Evolutionary conservation across 2,888 invertebrate species (phyloP), one percentile per base, ranked within the genome.

Genomic region (Dicyrtoma fusca): DNA sequence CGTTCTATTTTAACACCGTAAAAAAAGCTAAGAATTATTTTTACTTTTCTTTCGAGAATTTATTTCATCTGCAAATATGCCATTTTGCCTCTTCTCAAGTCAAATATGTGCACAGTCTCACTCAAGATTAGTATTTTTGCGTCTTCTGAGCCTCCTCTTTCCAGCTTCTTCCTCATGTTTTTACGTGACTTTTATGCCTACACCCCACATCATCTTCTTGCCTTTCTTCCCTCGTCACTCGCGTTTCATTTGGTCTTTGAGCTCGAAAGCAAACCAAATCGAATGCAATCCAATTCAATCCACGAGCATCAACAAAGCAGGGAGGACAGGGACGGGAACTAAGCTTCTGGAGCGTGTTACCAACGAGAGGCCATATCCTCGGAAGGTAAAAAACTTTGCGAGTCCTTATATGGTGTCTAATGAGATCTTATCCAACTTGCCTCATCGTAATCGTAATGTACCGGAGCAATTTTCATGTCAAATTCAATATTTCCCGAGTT

Each of bases 161-260:
- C 59, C 23, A 59, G 26, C 59, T 59, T 14, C 59, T 59, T 34
- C 19, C 23, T 17, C n/a, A 49, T 17, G 5, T 59, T 59, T 59
- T 59, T 59, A 65, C 65, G 65, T 65, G 65, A 65, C 65, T 65
- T 65, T 65, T 65, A 65, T 65, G 65, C 26, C 65, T 45, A 47
- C 65, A 65, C 65, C 65, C 65, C 21, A 47, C 17, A 25, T 63
- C 44, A 42, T 44, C 17, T 17, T 11, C 17, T 34, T 19, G n/a
- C n/a, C n/a, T n/a, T 21, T 14, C 57, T 19, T 49, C 19, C 57
- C 51, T 57, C 57, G 57, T 57, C 17, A 57, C 57, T 34, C 8
- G 4, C 3, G 34, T 8, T 34, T 34, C n/a, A n/a, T n/a, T n/a
- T n/a, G n/a, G n/a, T n/a, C 34, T 34, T 34, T 34, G 34, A 34